A percentile compares a stretch with the other conserved stretches of the same genome.
These are phyloP conservation scores for Phataginus tricuspis DNA, from an alignment of 2,797 vertebrate species.

Conservation along the genomic window DNA sequence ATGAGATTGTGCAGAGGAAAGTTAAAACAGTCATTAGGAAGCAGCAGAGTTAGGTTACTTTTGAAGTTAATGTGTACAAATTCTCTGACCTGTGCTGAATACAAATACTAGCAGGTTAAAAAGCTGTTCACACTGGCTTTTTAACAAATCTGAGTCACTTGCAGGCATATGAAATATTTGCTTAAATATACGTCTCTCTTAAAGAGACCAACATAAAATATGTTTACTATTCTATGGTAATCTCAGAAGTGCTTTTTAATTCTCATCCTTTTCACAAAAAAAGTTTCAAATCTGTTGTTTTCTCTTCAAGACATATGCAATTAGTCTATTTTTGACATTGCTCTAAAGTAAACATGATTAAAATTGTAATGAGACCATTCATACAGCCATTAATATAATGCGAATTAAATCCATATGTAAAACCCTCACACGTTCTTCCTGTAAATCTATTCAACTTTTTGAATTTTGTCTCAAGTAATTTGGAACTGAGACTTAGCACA, in stretches of 20 bases:
- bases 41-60: neutral
- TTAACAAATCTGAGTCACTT: neutral
- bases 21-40: neutral
- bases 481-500: conserved; percentile 15
- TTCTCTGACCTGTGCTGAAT: neutral
- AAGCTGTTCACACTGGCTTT: neutral
- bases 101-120: neutral
- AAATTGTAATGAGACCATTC: conserved; percentile 22
- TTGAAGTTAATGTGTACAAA: neutral
- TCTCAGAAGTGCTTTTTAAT: conserved; percentile 6
- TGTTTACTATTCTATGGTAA: neutral
- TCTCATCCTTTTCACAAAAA: neutral
- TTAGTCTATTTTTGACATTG: conserved; percentile 12
- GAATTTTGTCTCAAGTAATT: conserved; percentile 18
- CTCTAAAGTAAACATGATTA: conserved; percentile 47
- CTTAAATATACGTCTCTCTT: neutral
- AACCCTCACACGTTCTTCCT: neutral
- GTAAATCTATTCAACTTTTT: neutral
- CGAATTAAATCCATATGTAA: neutral
- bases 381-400: neutral
- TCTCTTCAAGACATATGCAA: conserved; percentile 5
- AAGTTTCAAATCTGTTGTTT: conserved; percentile 41
- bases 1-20: neutral
- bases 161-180: neutral
- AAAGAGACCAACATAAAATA: neutral